These are phyloP conservation scores for Apodemus speciosus DNA, from an alignment of 2,113 vertebrate species.

Conservation along the genomic window DNA sequence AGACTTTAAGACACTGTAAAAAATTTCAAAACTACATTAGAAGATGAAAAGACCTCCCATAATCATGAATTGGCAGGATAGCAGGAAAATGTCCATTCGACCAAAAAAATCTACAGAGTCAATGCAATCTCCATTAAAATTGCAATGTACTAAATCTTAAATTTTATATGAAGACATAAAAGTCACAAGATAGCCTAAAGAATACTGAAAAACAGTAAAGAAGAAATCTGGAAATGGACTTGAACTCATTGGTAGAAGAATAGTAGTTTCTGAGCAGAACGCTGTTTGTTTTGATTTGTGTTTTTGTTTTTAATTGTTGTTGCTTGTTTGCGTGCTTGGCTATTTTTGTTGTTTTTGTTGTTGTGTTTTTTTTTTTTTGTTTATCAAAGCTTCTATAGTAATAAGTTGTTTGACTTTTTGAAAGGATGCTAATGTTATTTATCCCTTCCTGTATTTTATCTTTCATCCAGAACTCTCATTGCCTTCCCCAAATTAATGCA, in stretches of 20 bases:
- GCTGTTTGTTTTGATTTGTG: background rate
- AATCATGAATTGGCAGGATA: background rate
- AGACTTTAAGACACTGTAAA: background rate
- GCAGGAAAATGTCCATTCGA: background rate
- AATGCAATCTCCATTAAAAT: background rate
- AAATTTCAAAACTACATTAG: background rate
- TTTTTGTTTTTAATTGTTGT: background rate
- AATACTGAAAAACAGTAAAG: background rate
- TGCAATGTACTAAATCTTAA: background rate
- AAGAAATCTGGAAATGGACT: background rate
- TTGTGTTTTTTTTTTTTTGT: background rate
- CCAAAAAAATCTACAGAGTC: background rate
- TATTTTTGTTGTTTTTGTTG: background rate
- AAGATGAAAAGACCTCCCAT: background rate
- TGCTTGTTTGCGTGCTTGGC: background rate
- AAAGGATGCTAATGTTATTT: background rate
- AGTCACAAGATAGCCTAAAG: background rate
- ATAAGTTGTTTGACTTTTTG: background rate
- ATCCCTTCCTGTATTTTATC: background rate
- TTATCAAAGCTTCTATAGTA: background rate
- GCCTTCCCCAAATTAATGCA: background rate
- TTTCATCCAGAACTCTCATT: background rate
- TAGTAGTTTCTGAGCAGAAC: background rate
- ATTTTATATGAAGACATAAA: background rate
- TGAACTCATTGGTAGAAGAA: background rate